These are phyloP conservation scores for Choristoneura rosaceana DNA, from an alignment of 2,888 invertebrate species.

Conservation along the genomic window DNA sequence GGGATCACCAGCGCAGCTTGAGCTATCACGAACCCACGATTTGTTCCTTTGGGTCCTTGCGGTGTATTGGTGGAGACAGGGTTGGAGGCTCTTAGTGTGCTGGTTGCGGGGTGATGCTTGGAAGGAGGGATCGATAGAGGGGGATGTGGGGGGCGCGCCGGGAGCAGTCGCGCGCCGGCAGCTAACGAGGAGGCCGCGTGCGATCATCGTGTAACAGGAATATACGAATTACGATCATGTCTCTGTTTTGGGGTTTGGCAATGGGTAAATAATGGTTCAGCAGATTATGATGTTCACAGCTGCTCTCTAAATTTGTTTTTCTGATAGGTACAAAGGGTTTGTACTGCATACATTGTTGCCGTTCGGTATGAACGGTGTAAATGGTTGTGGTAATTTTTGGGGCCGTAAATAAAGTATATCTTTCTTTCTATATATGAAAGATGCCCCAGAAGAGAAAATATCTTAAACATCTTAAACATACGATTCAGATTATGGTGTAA, in stretches of 20 bases:
- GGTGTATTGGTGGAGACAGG: constrained; percentile 38
- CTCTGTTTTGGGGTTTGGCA: background rate
- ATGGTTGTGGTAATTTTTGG: no score
- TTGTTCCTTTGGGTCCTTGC: constrained; percentile 45
- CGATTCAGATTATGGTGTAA: no score
- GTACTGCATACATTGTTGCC: no score
- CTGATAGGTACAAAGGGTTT: background rate
- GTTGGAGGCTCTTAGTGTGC: constrained; percentile 48
- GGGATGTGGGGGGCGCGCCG: constrained; percentile 22
- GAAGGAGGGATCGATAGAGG: constrained; percentile 60
- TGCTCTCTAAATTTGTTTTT: background rate
- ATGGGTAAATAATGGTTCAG: background rate
- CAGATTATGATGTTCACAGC: background rate
- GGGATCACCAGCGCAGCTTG: constrained; percentile 47
- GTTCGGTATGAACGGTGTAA: no score
- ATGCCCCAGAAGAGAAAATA: no score
- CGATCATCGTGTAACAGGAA: background rate
- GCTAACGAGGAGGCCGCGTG: constrained; percentile 5
- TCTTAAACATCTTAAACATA: no score
- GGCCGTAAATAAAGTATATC: no score
- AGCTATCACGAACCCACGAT: constrained; percentile 43
- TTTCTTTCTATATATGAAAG: no score
- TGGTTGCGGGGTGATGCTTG: constrained; percentile 49
- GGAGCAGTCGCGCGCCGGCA: constrained; percentile 23
- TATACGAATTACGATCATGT: background rate